phyloP scores from a whole-genome alignment of 2,113 vertebrate genomes.

The Saiga tatarica region DNA sequence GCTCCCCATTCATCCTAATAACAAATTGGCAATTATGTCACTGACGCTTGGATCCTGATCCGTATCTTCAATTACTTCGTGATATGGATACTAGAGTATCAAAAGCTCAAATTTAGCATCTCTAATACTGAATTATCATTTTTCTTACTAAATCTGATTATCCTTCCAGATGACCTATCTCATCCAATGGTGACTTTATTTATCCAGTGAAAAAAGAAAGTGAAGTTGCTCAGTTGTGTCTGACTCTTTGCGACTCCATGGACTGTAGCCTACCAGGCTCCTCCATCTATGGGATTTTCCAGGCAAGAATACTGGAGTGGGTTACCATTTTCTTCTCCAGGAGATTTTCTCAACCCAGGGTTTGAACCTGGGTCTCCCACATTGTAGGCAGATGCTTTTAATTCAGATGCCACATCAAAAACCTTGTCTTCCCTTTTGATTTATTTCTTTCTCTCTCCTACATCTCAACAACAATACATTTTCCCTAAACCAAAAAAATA shows the following conservation, averaged over 20 bases:
- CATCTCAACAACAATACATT: neutral
- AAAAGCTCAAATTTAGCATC: neutral
- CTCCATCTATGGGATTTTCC: too few species aligned
- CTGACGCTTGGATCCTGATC: neutral
- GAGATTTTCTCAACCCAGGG: too few species aligned
- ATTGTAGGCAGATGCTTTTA: neutral
- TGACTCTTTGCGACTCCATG: too few species aligned
- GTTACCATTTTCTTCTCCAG: too few species aligned
- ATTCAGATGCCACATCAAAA: neutral
- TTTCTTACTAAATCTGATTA: neutral
- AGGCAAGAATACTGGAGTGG: too few species aligned
- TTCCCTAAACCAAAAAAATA: neutral
- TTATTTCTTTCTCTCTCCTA: neutral
- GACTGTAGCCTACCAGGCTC: too few species aligned
- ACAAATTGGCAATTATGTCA: neutral
- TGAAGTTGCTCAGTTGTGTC: too few species aligned
- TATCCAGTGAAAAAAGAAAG: neutral
- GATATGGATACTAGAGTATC: neutral
- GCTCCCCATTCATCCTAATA: neutral
- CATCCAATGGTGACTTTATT: neutral
- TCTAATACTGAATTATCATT: neutral
- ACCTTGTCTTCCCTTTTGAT: neutral
- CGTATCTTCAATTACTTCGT: neutral
- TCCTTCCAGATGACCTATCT: neutral
- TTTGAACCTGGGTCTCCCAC: too few species aligned